Evolutionary conservation across 2,113 vertebrate genomes (phyloP), one percentile per base, ranked within the genome.

Genomic region (Prionailurus viverrinus): DNA sequence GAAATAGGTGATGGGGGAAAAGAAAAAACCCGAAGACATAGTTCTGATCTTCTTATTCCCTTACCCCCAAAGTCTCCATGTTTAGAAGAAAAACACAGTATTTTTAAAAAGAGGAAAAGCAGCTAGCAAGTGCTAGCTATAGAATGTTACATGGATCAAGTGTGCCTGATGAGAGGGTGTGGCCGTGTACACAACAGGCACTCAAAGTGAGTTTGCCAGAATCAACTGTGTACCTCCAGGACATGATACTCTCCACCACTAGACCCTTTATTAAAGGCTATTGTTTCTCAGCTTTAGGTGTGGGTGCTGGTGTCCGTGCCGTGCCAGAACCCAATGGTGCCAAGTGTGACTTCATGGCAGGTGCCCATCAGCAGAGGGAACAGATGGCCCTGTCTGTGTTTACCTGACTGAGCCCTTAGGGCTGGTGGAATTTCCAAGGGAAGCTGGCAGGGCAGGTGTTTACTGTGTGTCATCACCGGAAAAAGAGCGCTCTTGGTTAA

Each of bases 101-200:
- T 45, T 96, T 93, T 88, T 83, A 71, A 74, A 87, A 65, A 87
- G 68, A 29, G 89, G 53, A 81, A 81, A 36, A 85, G 89, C 18
- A 86, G 82, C 58, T 36, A 66, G 8, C 55, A 76, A 86, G 25
- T n/a, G 21, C 61, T 51, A 68, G 83, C 15, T 36, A 81, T 1
- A 29, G 23, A 81, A 45, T 86, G 16, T 90, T 58, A 58, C 21
- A 33, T 14, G 39, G 21, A 84, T 89, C 4, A 13, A 51, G 14
- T 1, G 53, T 53, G 53, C 15, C 53, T 53, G 53, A 12, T 3
- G 61, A 65, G 78, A n/a, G 69, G n/a, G 29, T 29, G n/a, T 16
- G 36, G 51, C 58, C 19, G 10, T 23, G 39, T 33, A 45, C 1
- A 63, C 69, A 51, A 11, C 0, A 39, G 53, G 71, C 25, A 12